Evolutionary conservation across 2,113 vertebrate genomes (phyloP), one percentile per base, ranked within the genome.

Genomic region (Malaclemys terrapin): DNA sequence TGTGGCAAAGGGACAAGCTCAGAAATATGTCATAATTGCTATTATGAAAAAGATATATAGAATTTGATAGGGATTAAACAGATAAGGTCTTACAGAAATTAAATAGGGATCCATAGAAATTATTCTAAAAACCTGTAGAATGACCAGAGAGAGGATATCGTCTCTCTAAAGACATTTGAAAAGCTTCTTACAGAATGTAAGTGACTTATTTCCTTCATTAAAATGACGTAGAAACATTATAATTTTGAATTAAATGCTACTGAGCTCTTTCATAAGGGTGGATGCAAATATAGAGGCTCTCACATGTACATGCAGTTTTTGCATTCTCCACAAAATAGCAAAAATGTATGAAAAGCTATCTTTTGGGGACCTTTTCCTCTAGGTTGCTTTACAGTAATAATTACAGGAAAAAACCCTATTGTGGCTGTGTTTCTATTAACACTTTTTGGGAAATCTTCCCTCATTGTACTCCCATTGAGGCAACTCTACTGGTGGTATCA

Each of bases 371-470:
- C n/a, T 17, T 72, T 72, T 72, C 19, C 65, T 38, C n/a, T 22
- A 22, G 65, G n/a, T 8, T 72, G 17, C n/a, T 72, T 72, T 22
- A 38, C n/a, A 22, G n/a, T 72, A 72, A 72, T 38, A 38, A 72
- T 72, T n/a, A 72, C 19, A 72, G 19, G 65, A 19, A 35, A 35
- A 5, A 38, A 10, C 2, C 8, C 35, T 69, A 69, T 8, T 19
- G 9, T n/a, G 31, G 62, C 62, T 65, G 31, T 35, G 14, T 65
- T 31, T 65, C 62, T n/a, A 31, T 56, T 62, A 8, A 6, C 1
- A 29, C 52, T 27, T 45, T 35, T 53, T 31, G 49, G 12, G 17
- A 89, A 4, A 10, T 5, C 6, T 0, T 0, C 5, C 49, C 49
- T 45, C 53, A 5, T 56, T 87, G 86, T 8, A 16, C 57, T 80